Evolutionary conservation across 2,888 invertebrate species (phyloP), one percentile per base, ranked within the genome.

Genomic region (Monoplex corrugatus): DNA sequence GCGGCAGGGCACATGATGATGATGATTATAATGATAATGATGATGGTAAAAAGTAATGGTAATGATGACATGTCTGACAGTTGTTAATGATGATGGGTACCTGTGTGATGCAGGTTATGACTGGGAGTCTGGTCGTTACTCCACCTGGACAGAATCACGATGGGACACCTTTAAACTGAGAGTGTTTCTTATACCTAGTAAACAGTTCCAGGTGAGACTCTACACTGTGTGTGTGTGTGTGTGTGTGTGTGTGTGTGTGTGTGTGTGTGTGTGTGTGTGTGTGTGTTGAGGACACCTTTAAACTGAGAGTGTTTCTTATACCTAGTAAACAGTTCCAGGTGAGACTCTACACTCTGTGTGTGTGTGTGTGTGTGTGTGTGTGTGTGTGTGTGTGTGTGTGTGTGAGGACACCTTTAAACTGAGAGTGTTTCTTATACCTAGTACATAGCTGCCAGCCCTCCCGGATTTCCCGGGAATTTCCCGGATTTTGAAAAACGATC

Each of bases 121-220:
- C 89, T 94, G 94, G 93, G 86, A 87, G 8, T 94, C 94, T 5
- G 92, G 92, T 28, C 87, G 93, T 57, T 95, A 93, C 88, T 93
- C 95, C 32, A 94, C 94, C 10, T 95, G 95, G 95, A 94, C 95
- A 38, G 95, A 95, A 90, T 95, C 95, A 86, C 90, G 92, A 13
- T 95, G 95, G 95, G 90, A 92, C 6, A 50, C 50, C 3, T 92
- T 94, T 72, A 87, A 91, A 19, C 91, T 95, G 45, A 90, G 94
- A 44, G 89, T 95, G 43, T 95, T 95, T 89, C 92, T 95, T 2
- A 90, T 94, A 38, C 95, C 95, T 10, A 94, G 94, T 89, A 92
- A 93, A 89, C 90, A 92, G 84, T 92, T 94, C 87, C 93, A 95
- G 94, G 95, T 95, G 91, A 90, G 91, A 75, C 8, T 43, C 28